These are phyloP conservation scores for Ophiothrix spiculata DNA, from an alignment of 35 echinoderm and acorn worm species.

Conservation along the genomic window DNA sequence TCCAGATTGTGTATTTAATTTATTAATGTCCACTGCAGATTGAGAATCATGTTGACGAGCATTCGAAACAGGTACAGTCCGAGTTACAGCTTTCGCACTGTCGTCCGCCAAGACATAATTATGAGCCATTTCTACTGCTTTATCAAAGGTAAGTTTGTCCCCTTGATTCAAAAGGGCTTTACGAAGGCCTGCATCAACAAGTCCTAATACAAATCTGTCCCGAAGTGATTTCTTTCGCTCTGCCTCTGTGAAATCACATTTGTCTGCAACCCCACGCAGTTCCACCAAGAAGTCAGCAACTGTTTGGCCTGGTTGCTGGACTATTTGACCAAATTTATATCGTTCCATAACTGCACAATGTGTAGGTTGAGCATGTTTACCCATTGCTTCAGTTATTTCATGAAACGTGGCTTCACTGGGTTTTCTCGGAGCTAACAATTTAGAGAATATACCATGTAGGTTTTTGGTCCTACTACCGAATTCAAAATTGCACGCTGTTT, in stretches of 20 bases:
- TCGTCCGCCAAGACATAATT: background rate
- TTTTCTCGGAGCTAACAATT: background rate
- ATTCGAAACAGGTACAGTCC: background rate
- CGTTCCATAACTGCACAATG: constrained; percentile 27
- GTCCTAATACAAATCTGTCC: constrained; percentile 55
- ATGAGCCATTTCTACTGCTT: constrained; percentile 24
- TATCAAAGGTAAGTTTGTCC: constrained; percentile 33
- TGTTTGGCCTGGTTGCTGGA: constrained; percentile 36
- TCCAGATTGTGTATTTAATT: background rate
- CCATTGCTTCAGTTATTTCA: background rate
- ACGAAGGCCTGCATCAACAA: constrained; percentile 23
- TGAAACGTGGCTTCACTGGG: constrained; percentile 3
- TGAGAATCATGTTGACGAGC: background rate
- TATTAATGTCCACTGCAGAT: background rate
- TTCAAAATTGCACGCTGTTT: background rate
- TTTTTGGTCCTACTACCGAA: background rate
- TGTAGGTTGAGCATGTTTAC: constrained; percentile 24
- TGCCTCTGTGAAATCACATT: constrained; percentile 42
- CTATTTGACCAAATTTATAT: constrained; percentile 35
- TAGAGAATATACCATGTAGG: background rate
- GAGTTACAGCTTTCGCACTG: background rate
- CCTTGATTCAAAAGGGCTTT: constrained; percentile 16
- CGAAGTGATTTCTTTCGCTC: constrained; percentile 19
- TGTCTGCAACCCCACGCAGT: constrained; percentile 26
- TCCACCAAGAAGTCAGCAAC: constrained; percentile 28